Evolutionary conservation across 2,113 vertebrate genomes (phyloP), one percentile per base, ranked within the genome.

Genomic region (Ophiodon elongatus): DNA sequence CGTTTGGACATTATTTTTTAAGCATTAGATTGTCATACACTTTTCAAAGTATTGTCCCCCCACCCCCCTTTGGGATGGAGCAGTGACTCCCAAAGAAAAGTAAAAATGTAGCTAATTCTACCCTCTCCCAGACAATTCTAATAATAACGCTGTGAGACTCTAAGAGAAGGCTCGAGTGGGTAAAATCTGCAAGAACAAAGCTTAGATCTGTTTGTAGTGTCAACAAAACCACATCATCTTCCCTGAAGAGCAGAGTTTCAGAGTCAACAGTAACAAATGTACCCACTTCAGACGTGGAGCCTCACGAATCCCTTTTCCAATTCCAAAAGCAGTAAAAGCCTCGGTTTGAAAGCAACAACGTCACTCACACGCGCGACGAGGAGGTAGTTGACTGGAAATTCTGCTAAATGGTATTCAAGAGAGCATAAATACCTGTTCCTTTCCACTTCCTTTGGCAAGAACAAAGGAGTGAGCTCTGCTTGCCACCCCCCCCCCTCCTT

Each of bases 381-480:
- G 45, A 85, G 21, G 56, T 31, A 85, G 57, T 54, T 41, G n/a
- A 63, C 71, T 83, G 45, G 35, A 84, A 80, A 77, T 68, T 41
- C 37, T 8, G 4, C 41, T 66, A 75, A 86, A 79, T 76, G 62
- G 52, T 27, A 19, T 80, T 88, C 27, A 68, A 78, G 13, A 78
- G 60, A 87, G 71, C 54, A 39, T 56, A 21, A 66, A 35, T n/a
- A 81, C 6, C 5, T 68, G 65, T 57, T 75, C n/a, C n/a, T 62
- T 74, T 88, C 1, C 0, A 0, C 37, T 59, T 65, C 39, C 47
- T 68, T 82, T 85, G 59, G 8, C 82, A 66, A 60, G 82, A 86
- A 88, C 73, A 91, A 83, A 52, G 45, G 50, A 66, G 67, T 9
- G 31, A 76, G 72, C 66, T 76, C 77, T 14, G 6, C 37, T 74